A percentile compares a stretch with the other conserved stretches of the same genome.
Evolutionary conservation across 2,113 vertebrate genomes (phyloP).

Genomic region (Smithornis capensis): DNA sequence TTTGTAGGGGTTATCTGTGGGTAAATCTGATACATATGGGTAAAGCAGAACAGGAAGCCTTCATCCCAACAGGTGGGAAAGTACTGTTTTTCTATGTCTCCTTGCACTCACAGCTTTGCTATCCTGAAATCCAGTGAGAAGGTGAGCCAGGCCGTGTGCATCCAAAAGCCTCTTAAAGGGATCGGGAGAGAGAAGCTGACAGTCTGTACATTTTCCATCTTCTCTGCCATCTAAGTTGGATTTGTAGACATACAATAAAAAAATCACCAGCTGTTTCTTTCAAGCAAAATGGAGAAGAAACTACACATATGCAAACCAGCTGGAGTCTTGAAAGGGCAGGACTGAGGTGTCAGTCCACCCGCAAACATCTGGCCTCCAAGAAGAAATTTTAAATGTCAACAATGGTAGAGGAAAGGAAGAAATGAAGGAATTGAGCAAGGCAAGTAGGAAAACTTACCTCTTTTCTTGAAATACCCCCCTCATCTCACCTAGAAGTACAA

Average conservation of each 20-base stretch:
- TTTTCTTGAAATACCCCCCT: background rate
- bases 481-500: background rate
- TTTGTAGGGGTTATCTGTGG: background rate
- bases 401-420: background rate
- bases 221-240: background rate
- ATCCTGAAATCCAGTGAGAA: background rate
- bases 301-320: background rate
- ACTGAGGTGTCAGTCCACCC: background rate
- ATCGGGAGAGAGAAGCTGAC: background rate
- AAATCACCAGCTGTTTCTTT: background rate
- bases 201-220: background rate
- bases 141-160: background rate
- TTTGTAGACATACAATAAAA: background rate
- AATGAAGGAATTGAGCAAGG: background rate
- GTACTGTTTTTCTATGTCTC: fast-evolving
- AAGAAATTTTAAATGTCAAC: background rate
- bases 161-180: background rate
- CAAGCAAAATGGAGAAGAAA: background rate
- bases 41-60: background rate
- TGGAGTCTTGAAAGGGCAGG: background rate
- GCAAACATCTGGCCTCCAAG: background rate
- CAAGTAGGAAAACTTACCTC: background rate
- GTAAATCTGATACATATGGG: background rate
- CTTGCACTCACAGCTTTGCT: background rate
- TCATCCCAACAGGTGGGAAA: background rate